Evolutionary conservation across 2,113 vertebrate species (phyloP).

Genomic region (Thalassarche chlororhynchos): DNA sequence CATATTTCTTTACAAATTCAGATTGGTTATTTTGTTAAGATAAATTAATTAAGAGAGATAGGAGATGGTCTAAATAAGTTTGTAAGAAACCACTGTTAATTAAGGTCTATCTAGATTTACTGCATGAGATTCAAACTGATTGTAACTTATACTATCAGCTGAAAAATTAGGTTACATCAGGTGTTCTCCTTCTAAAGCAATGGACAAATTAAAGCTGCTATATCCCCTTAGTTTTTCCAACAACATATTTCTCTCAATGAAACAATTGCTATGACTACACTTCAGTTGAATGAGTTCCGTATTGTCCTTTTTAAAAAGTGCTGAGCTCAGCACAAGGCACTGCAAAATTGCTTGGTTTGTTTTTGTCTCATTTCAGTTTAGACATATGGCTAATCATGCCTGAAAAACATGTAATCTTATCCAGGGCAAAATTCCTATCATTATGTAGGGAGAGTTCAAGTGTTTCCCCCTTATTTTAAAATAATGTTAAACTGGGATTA

Average conservation of each 20-base stretch:
- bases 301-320: background rate
- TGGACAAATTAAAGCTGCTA: background rate
- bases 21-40: background rate
- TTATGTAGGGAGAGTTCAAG: constrained; percentile 46
- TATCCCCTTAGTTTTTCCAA: background rate
- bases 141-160: background rate
- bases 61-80: background rate
- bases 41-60: background rate
- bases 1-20: background rate
- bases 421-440: constrained; percentile 55
- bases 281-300: background rate
- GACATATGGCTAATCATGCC: constrained; percentile 62
- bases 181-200: background rate
- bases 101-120: background rate
- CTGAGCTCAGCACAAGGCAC: constrained; percentile 3
- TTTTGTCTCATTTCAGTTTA: constrained; percentile 59
- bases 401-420: constrained; percentile 59
- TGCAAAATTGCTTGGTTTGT: background rate
- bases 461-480: constrained; percentile 43
- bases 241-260: background rate
- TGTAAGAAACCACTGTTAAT: background rate
- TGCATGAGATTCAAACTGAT: background rate
- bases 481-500: constrained; percentile 61
- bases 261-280: background rate
- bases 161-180: background rate